A percentile compares a stretch with the other conserved stretches of the same genome.
Conservation (phyloP, 1,140 invertebrate species). For the Platorchestia sp. region DNA sequence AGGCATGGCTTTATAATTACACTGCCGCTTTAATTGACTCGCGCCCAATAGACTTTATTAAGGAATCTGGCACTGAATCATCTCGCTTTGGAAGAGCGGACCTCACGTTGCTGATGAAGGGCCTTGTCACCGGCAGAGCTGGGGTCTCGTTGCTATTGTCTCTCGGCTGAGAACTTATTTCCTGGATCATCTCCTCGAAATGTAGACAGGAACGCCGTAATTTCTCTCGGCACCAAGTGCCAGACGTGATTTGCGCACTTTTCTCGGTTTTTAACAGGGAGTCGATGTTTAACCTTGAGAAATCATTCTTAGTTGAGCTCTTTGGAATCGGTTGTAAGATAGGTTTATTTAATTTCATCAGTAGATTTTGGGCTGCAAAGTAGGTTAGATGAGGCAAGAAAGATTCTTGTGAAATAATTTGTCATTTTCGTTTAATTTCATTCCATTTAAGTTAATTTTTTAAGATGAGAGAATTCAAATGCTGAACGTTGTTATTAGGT, state of each 20-base stretch:
- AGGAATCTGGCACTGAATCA: background rate
- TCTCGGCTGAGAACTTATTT: background rate
- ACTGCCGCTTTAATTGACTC: background rate
- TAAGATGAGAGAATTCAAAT: too few species aligned
- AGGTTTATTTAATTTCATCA: background rate
- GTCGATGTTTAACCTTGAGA: background rate
- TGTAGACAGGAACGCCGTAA: background rate
- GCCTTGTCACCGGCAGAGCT: background rate
- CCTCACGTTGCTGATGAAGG: background rate
- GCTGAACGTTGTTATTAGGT: too few species aligned
- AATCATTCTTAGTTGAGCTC: background rate
- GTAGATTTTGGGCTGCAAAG: background rate
- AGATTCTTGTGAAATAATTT: too few species aligned
- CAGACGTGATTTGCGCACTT: background rate
- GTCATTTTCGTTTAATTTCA: too few species aligned
- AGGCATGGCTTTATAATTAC: background rate
- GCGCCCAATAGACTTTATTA: constrained; percentile 14
- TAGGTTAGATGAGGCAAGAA: background rate
- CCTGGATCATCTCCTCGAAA: background rate
- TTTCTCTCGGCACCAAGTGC: background rate
- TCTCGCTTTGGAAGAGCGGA: background rate
- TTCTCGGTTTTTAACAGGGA: background rate
- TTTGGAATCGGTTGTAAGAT: background rate
- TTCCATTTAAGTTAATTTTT: too few species aligned
- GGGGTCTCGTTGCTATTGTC: background rate